Base-by-base conservation (phyloP, 2,888 invertebrate genomes). In the Torymus aiolomorphi region DNA sequence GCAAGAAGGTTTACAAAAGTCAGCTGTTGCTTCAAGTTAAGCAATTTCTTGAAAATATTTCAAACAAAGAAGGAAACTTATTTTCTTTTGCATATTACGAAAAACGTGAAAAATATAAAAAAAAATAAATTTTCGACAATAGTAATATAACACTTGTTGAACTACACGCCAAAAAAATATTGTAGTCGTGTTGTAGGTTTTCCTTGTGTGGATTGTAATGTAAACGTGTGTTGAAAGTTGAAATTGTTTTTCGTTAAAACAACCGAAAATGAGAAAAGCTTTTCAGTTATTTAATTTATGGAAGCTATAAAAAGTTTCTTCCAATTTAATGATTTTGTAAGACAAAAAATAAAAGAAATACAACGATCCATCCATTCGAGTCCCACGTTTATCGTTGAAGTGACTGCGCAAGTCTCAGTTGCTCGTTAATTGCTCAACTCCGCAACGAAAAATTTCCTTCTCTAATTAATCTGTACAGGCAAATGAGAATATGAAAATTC, bases 371-470 rank as follows among this genome's bases (percentile, higher is more conserved):
- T 63, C 42, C 54, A 69, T 73, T 59, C 49, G 49, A 69, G 75
- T 79, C 63, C 57, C 62, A 59, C 10, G 79, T 51, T 74, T 69
- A 63, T 49, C 3, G n/a, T n/a, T 49, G 10, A 10, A 59, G 20
- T 56, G 16, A 54, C 16, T 66, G 57, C n/a, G 42, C 18, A 14
- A 57, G 75, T 69, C 42, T 70, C 78, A 78, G 73, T 73, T 79
- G 74, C 63, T 62, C 56, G 59, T 75, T 70, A 56, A 42, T 54
- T 20, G 20, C 14, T 61, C 4, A 62, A 69, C 42, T 62, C 13
- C 57, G 10, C 63, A 24, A 59, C n/a, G 11, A 71, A 76, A 52
- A 62, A 62, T 42, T 69, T 42, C 54, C 49, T 16, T 56, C 16
- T 59, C 13, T 73, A 57, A 71, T 61, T 61, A 66, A 80, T 67